A percentile compares a stretch with the other conserved stretches of the same genome.
Evolutionary conservation across 2,888 invertebrate genomes (phyloP).

Genomic region (Nemotelus nigrinus): DNA sequence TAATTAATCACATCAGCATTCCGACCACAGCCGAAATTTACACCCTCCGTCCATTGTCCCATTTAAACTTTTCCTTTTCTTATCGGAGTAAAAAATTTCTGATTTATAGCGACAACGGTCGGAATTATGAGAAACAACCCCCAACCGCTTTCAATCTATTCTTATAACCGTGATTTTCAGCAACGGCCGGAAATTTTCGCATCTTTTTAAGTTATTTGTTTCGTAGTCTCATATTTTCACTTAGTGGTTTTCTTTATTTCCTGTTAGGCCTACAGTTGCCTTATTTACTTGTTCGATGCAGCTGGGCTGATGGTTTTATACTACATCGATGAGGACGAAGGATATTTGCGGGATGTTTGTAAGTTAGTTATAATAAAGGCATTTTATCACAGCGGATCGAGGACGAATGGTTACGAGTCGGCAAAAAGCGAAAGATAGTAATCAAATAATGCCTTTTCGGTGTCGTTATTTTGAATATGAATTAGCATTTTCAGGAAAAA

Average conservation of each 20-base stretch:
- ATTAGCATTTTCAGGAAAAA: background rate
- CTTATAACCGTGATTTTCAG: background rate
- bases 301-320: no score
- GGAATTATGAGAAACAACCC: no score
- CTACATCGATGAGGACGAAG: no score
- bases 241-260: background rate
- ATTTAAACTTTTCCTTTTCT: background rate
- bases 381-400: no score
- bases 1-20: conserved; percentile 21
- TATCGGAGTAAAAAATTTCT: background rate
- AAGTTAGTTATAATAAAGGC: no score
- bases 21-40: background rate
- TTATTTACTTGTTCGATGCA: background rate
- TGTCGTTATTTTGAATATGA: conserved; percentile 25
- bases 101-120: no score
- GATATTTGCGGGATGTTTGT: no score
- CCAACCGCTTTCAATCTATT: no score
- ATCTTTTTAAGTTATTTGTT: background rate
- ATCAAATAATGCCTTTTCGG: conserved; percentile 33
- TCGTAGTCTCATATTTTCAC: background rate
- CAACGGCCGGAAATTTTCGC: background rate
- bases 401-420: background rate
- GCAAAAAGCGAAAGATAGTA: conserved; percentile 23
- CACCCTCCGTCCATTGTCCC: background rate
- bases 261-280: background rate